A percentile compares a stretch with the other conserved stretches of the same genome.
Conservation (phyloP, 2,113 vertebrate genomes). For the Lepus europaeus region DNA sequence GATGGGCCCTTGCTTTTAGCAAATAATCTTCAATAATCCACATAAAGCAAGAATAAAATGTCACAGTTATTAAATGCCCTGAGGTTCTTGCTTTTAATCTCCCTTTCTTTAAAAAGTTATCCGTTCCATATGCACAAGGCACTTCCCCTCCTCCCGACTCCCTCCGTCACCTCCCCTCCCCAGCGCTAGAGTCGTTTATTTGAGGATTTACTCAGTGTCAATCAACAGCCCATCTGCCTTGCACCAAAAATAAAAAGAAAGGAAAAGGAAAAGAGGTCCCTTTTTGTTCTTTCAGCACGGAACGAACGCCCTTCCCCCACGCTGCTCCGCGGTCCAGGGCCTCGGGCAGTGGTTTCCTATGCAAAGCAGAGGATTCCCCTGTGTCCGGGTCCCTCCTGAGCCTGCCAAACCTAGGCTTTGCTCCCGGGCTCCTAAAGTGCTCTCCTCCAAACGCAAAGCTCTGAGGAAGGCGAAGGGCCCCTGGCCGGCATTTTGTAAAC, state of each 20-base stretch:
- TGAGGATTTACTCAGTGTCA: slow-evolving; percentile 70
- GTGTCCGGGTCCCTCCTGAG: slow-evolving; percentile 43
- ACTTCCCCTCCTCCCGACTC: background rate
- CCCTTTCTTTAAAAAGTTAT: slow-evolving; percentile 72
- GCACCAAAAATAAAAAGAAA: slow-evolving; percentile 45
- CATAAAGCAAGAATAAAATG: slow-evolving; percentile 63
- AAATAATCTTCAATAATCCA: slow-evolving; percentile 74
- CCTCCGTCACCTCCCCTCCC: background rate
- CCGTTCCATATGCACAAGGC: slow-evolving; percentile 56
- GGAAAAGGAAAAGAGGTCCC: slow-evolving; percentile 52
- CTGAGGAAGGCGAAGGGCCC: background rate
- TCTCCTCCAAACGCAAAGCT: slow-evolving; percentile 41
- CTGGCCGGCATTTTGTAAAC: slow-evolving; percentile 52
- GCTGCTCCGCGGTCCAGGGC: background rate
- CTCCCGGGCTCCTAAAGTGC: slow-evolving; percentile 61
- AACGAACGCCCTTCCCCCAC: slow-evolving; percentile 40
- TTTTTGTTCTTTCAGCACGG: slow-evolving; percentile 65
- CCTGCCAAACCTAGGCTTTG: slow-evolving; percentile 58
- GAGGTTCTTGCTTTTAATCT: slow-evolving; percentile 67
- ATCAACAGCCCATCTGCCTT: slow-evolving; percentile 70
- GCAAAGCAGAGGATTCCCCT: slow-evolving; percentile 59
- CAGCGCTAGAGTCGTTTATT: slow-evolving; percentile 69
- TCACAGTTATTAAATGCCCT: slow-evolving; percentile 68
- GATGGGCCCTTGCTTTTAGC: slow-evolving; percentile 52
- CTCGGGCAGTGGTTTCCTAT: slow-evolving; percentile 55